Conservation (phyloP, 2,797 vertebrate species). For the Sus cebifrons region DNA sequence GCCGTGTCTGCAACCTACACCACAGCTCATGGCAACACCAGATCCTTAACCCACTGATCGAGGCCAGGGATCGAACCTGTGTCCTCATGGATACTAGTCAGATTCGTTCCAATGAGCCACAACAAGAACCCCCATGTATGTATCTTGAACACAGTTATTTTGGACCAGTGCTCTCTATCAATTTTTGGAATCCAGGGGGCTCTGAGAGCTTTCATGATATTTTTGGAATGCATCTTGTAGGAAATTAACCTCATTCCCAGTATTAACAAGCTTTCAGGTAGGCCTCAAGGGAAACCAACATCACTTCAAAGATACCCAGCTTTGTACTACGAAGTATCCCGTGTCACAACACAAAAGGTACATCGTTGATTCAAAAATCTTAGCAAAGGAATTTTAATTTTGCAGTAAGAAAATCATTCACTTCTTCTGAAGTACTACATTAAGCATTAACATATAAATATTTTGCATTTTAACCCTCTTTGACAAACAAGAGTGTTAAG, state of each 20-base stretch:
- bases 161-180: slow-evolving; percentile 56
- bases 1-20: too few relatives aligned
- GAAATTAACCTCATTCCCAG: slow-evolving; percentile 55
- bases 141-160: slow-evolving; percentile 14
- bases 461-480: slow-evolving; percentile 40
- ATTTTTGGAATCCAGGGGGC: slow-evolving; percentile 7
- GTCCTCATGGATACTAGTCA: too few relatives aligned
- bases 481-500: slow-evolving; percentile 4
- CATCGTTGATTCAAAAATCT: background rate
- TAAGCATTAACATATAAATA: slow-evolving; percentile 34
- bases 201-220: slow-evolving; percentile 12
- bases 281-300: slow-evolving; percentile 50
- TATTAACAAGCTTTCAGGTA: background rate
- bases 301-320: slow-evolving; percentile 28
- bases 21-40: too few relatives aligned
- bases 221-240: slow-evolving; percentile 49
- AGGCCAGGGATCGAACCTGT: too few relatives aligned
- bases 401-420: slow-evolving; percentile 55
- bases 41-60: too few relatives aligned
- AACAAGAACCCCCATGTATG: background rate
- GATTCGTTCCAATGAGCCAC: too few relatives aligned
- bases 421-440: slow-evolving; percentile 2
- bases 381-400: slow-evolving; percentile 65
- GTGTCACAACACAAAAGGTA: slow-evolving; percentile 8
- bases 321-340: background rate